Evolutionary conservation across 2,888 invertebrate genomes (phyloP).

Genomic region (Pyrochroa serraticornis): DNA sequence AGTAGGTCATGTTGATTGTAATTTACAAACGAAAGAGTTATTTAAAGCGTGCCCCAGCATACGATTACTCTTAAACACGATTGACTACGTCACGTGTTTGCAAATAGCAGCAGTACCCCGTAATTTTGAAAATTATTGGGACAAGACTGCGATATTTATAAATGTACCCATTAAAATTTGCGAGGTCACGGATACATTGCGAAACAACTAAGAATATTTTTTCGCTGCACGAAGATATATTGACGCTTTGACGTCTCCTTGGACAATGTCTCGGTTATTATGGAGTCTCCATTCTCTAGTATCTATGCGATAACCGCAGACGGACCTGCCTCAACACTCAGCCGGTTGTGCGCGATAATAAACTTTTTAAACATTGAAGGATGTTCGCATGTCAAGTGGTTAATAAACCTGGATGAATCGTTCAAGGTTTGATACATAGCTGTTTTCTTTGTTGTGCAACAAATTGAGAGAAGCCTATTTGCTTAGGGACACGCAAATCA

Average conservation of each 20-base stretch:
- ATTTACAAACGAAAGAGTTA: background rate
- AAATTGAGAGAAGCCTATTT: slow-evolving; percentile 1
- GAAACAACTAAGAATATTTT: too few species aligned
- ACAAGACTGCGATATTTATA: too few species aligned
- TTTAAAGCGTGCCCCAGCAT: too few species aligned
- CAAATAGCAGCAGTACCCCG: too few species aligned
- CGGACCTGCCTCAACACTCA: slow-evolving; percentile 33
- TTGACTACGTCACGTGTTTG: too few species aligned
- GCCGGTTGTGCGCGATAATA: slow-evolving; percentile 30
- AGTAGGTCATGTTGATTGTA: slow-evolving; percentile 1
- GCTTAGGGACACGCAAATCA: background rate
- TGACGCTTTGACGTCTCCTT: too few species aligned
- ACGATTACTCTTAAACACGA: too few species aligned
- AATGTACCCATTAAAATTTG: too few species aligned
- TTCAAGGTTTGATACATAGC: slow-evolving; percentile 34
- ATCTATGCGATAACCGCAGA: slow-evolving; percentile 26
- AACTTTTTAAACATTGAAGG: slow-evolving; percentile 38
- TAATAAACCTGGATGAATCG: slow-evolving; percentile 36
- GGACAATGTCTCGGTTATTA: too few species aligned
- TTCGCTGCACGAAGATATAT: too few species aligned
- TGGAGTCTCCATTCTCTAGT: background rate
- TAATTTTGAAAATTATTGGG: too few species aligned
- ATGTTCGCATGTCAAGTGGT: slow-evolving; percentile 35
- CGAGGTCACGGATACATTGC: too few species aligned
- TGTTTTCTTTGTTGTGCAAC: background rate